phyloP scores from a whole-genome alignment of 2,888 invertebrate species.

The Dendrolimus houi region DNA sequence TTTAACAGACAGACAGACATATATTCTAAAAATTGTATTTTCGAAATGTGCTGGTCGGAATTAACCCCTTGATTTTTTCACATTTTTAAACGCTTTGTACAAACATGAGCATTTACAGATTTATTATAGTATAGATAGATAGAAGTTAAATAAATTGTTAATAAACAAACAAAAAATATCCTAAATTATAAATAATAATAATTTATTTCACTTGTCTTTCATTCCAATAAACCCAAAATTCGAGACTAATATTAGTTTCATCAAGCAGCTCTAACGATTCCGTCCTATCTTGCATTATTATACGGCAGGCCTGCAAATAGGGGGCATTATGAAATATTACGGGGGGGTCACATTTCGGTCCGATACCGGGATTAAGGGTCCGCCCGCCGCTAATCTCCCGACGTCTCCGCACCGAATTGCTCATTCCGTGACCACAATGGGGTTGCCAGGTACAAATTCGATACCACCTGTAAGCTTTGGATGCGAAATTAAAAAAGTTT shows the following conservation, averaged over 20 bases:
- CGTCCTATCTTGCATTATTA: neutral
- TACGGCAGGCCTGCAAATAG: neutral
- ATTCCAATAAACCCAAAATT: constrained; percentile 3
- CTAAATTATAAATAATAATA: no score
- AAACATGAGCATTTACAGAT: no score
- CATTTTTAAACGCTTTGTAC: no score
- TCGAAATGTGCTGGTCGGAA: no score
- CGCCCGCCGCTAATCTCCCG: constrained; percentile 43
- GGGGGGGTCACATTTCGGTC: constrained; percentile 24
- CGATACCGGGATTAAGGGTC: constrained; percentile 47
- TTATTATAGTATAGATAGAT: no score
- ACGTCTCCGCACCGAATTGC: constrained; percentile 43
- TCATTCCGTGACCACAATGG: constrained; percentile 40
- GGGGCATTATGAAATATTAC: neutral
- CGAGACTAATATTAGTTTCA: constrained; percentile 4
- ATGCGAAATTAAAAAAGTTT: constrained; percentile 42
- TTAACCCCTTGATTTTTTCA: no score
- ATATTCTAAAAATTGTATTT: no score
- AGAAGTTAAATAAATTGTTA: no score
- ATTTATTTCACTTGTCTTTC: no score
- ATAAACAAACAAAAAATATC: no score
- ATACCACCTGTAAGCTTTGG: constrained; percentile 31
- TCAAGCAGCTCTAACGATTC: neutral
- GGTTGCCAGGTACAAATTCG: constrained; percentile 28
- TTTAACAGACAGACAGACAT: no score